Percentiles rank a stretch among this genome's conserved stretches.
phyloP scores from a whole-genome alignment of 2,888 invertebrate genomes.

The Matsumyia berberina region DNA sequence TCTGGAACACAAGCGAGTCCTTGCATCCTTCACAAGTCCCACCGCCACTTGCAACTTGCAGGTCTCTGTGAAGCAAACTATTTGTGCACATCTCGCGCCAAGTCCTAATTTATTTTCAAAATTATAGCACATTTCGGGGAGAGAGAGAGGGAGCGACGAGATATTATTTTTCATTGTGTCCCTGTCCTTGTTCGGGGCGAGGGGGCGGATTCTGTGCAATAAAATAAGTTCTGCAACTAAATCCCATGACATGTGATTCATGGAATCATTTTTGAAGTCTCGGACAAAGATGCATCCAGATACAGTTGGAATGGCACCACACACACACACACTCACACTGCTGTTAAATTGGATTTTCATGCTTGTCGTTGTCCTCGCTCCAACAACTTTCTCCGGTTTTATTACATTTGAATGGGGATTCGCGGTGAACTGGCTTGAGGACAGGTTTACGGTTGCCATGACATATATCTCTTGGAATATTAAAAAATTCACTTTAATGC shows the following conservation, averaged over 20 bases:
- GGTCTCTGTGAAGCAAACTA: too few relatives aligned
- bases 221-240: conserved; percentile 31
- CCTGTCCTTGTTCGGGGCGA: conserved; percentile 1
- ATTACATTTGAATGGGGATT: conserved; percentile 17
- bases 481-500: conserved; percentile 14
- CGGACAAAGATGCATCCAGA: background rate
- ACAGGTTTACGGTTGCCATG: conserved; percentile 23
- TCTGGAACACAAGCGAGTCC: too few relatives aligned
- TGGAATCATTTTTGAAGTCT: conserved; percentile 7
- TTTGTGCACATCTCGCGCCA: background rate
- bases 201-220: conserved; percentile 1
- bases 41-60: too few relatives aligned
- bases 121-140: background rate
- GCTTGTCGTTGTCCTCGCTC: conserved; percentile 9
- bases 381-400: conserved; percentile 8
- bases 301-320: conserved; percentile 19
- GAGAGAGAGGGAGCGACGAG: too few relatives aligned
- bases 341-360: conserved; percentile 34
- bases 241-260: conserved; percentile 19
- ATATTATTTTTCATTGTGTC: conserved; percentile 6
- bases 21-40: background rate
- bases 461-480: conserved; percentile 1
- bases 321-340: too few relatives aligned
- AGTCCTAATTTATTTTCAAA: conserved; percentile 38
- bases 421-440: conserved; percentile 14